Evolutionary conservation across 2,888 invertebrate genomes (phyloP), one percentile per base, ranked within the genome.

Genomic region (Hirtodrosophila cameraria): DNA sequence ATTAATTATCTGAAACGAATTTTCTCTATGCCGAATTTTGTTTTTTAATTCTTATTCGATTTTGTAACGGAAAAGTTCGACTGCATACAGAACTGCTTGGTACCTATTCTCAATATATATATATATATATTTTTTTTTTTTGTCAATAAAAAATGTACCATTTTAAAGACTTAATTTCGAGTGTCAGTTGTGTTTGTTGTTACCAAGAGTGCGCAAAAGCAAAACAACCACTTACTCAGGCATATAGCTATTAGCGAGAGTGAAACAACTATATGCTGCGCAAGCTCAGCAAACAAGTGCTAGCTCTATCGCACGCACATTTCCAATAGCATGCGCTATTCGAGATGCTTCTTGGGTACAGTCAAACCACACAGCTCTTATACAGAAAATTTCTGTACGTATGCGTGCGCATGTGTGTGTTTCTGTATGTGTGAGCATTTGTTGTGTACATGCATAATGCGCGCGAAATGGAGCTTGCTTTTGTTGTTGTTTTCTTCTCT

Each of bases 341-440:
- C 75, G 63, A 78, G 78, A 64, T 46, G 41, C 30, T 78, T 82
- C 82, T 68, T 42, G 54, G 84, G 87, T 86, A 80, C 80, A 86
- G 80, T 80, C 80, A 64, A 64, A 28, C 54, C 63, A n/a, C n/a
- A n/a, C n/a, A 64, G 60, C 80, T 80, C 80, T 80, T 80, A 80
- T 80, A 80, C 80, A 76, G 54, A 54, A 43, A 48, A 60, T 42
- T 41, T 28, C 52, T 25, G 30, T n/a, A n/a, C n/a, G n/a, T n/a
- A n/a, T n/a, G 15, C 13, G 20, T 25, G 36, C 52, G 38, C 38
- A 28, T 36, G 36, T 30, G 13, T 33, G 39, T 52, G 23, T n/a
- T n/a, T n/a, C n/a, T 59, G 11, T n/a, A 11, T 36, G 27, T 18
- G n/a, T 42, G 35, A 42, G 41, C 12, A 13, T 8, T 35, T 52